Evolutionary conservation across 1,140 invertebrate genomes (phyloP).

Genomic region (Protaetia brevitarsis): DNA sequence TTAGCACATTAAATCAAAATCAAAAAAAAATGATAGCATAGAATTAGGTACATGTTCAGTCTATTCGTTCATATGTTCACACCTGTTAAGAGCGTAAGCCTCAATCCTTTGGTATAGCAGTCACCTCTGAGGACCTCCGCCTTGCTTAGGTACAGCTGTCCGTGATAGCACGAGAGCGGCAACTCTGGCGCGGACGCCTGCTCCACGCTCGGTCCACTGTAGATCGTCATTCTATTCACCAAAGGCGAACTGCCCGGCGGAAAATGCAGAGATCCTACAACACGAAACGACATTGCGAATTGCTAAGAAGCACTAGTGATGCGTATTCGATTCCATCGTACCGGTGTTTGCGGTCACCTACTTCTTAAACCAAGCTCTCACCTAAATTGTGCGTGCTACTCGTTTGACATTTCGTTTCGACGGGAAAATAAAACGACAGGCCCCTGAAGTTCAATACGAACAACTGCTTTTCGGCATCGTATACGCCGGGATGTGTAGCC

Average conservation of each 20-base stretch:
- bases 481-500: conserved; percentile 95
- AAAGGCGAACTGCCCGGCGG: conserved; percentile 85
- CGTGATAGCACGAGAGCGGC: conserved; percentile 82
- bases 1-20: background rate
- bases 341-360: background rate
- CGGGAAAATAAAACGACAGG: conserved; percentile 92
- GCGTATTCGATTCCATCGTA: background rate
- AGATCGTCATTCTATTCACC: conserved; percentile 87
- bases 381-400: conserved; percentile 45
- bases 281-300: background rate
- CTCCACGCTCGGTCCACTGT: conserved; percentile 64
- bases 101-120: conserved; percentile 65
- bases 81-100: conserved; percentile 67
- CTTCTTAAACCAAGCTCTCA: conserved; percentile 24
- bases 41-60: no score
- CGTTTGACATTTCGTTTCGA: conserved; percentile 89
- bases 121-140: conserved; percentile 76
- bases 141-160: conserved; percentile 82
- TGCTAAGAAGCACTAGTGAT: background rate
- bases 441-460: conserved; percentile 95
- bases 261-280: conserved; percentile 84
- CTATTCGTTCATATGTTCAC: conserved; percentile 17
- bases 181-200: conserved; percentile 55
- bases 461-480: conserved; percentile 88
- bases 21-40: background rate